Conservation (phyloP, 2,888 invertebrate species). For the Mesochorus sp. region DNA sequence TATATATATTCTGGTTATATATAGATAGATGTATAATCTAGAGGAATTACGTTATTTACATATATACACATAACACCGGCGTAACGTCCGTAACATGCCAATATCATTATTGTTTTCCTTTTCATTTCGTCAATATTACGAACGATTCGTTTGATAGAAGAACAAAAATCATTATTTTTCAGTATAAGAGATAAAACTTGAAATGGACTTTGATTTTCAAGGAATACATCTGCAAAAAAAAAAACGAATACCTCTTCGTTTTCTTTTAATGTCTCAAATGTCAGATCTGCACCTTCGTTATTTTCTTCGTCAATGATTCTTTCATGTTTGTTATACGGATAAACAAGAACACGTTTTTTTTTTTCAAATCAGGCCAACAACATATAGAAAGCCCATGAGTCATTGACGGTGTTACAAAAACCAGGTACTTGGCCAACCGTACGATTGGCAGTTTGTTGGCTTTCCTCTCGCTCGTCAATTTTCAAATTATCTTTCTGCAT, state of each 20-base stretch:
- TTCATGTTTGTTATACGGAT: conserved; percentile 16
- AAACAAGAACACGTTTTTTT: neutral
- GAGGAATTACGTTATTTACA: conserved; percentile 80
- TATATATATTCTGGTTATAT: conserved; percentile 57
- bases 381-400: conserved; percentile 50
- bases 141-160: conserved; percentile 28
- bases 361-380: conserved; percentile 18
- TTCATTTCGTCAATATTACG: conserved; percentile 44
- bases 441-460: conserved; percentile 41
- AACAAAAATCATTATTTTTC: conserved; percentile 27
- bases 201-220: conserved; percentile 33
- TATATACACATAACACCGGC: conserved; percentile 80
- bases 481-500: neutral
- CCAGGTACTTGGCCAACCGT: conserved; percentile 65
- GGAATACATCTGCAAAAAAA: conserved; percentile 18
- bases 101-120: conserved; percentile 63
- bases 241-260: conserved; percentile 20
- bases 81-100: conserved; percentile 70
- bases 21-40: conserved; percentile 74
- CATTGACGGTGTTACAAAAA: conserved; percentile 56
- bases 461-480: conserved; percentile 21
- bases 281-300: conserved; percentile 56
- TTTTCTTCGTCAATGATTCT: conserved; percentile 17
- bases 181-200: conserved; percentile 31
- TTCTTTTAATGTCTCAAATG: conserved; percentile 25